phyloP scores from a whole-genome alignment of 53 echinoderm and acorn worm genomes.

The Actinopyga echinites region DNA sequence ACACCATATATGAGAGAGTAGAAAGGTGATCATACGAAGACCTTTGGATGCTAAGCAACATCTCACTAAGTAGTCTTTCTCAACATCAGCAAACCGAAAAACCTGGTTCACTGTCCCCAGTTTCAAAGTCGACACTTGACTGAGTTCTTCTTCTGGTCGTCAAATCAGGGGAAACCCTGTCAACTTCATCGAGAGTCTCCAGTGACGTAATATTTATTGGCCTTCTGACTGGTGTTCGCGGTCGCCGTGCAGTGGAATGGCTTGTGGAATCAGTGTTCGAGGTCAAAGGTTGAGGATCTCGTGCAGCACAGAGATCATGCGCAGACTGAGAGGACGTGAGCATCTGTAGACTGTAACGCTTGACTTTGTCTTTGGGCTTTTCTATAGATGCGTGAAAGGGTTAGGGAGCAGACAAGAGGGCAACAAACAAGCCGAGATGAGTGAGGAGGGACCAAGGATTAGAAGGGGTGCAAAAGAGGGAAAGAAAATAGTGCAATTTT shows the following conservation, averaged over 20 bases:
- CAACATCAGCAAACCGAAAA: slow-evolving; percentile 15
- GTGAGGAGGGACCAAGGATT: not conserved
- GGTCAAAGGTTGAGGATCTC: slow-evolving; percentile 29
- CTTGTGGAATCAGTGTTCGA: not conserved
- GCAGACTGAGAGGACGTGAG: slow-evolving; percentile 36
- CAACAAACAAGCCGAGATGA: not conserved
- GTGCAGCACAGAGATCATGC: slow-evolving; percentile 34
- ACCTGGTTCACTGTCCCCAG: not conserved
- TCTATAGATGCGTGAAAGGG: not conserved
- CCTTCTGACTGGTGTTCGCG: slow-evolving; percentile 30
- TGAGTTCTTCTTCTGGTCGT: slow-evolving; percentile 30
- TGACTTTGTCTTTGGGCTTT: slow-evolving; percentile 28
- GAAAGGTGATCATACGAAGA: too few species aligned
- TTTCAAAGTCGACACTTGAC: slow-evolving; percentile 20
- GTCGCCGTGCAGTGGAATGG: slow-evolving; percentile 6
- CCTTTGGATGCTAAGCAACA: too few species aligned
- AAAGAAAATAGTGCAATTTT: slow-evolving; percentile 38
- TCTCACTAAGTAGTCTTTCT: too few species aligned
- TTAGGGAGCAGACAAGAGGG: not conserved
- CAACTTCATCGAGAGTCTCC: slow-evolving; percentile 24
- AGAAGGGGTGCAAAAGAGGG: slow-evolving; percentile 37
- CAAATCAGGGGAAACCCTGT: slow-evolving; percentile 2
- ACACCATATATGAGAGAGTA: too few species aligned
- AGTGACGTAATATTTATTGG: slow-evolving; percentile 38
- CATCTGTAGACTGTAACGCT: slow-evolving; percentile 37